Percentiles rank a stretch among this genome's conserved stretches.
These are phyloP conservation scores for Podilymbus podiceps DNA, from an alignment of 2,113 vertebrate species.

Conservation along the genomic window DNA sequence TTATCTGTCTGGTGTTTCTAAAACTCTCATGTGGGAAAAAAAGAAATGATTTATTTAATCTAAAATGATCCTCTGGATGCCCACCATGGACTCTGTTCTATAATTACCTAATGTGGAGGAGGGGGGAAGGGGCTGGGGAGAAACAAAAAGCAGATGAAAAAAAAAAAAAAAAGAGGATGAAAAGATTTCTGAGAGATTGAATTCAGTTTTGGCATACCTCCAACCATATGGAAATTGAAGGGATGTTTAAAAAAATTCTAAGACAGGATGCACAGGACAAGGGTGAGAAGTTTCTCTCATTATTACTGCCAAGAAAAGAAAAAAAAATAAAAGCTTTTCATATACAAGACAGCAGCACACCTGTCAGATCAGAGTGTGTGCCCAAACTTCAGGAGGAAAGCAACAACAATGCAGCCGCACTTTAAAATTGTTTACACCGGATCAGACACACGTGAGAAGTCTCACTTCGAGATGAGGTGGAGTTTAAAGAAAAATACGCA, in stretches of 20 bases:
- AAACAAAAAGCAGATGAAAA: slow-evolving; percentile 58
- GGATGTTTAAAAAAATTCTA: slow-evolving; percentile 34
- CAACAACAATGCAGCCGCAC: neutral
- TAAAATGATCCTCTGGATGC: neutral
- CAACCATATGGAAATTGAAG: slow-evolving; percentile 54
- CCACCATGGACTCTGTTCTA: neutral
- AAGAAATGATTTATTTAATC: neutral
- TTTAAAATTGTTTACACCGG: neutral
- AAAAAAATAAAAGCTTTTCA: neutral
- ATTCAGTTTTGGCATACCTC: slow-evolving; percentile 42
- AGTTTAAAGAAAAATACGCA: neutral
- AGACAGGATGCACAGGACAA: neutral
- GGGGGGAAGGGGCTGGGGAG: neutral
- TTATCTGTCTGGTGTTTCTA: neutral
- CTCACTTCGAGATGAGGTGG: neutral
- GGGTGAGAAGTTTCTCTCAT: slow-evolving; percentile 10
- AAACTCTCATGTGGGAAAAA: neutral
- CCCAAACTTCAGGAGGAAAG: slow-evolving; percentile 2
- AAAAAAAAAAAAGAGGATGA: neutral
- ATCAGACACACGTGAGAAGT: neutral
- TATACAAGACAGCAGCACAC: neutral
- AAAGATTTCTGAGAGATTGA: slow-evolving; percentile 27
- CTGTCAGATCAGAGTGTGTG: neutral
- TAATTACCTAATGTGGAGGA: slow-evolving; percentile 17
- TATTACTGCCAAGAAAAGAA: neutral